A percentile compares a stretch with the other conserved stretches of the same genome.
Evolutionary conservation across 1,140 invertebrate species (phyloP).

Genomic region (Plectrocnemia conspersa): DNA sequence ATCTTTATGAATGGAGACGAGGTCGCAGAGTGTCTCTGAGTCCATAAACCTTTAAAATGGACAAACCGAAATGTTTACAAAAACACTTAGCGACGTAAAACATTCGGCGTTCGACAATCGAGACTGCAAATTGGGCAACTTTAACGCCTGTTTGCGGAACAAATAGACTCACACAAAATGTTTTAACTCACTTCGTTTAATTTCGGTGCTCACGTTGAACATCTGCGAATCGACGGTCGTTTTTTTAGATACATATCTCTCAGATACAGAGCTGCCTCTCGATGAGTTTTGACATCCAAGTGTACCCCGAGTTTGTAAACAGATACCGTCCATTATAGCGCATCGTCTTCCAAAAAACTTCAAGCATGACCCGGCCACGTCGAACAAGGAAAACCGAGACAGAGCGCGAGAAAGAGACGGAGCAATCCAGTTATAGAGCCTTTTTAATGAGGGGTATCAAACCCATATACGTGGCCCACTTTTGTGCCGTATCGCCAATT

Average conservation of each 20-base stretch:
- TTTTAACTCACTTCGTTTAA: neutral
- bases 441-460: too few relatives aligned
- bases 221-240: neutral
- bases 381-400: too few relatives aligned
- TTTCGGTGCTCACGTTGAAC: neutral
- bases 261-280: neutral
- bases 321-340: constrained; percentile 24
- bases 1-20: too few relatives aligned
- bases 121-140: constrained; percentile 35
- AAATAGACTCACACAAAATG: constrained; percentile 8
- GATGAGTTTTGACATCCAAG: neutral
- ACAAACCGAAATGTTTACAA: constrained; percentile 32
- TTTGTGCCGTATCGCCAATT: too few relatives aligned
- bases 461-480: too few relatives aligned
- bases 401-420: neutral
- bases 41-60: constrained; percentile 28
- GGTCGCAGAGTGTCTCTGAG: neutral
- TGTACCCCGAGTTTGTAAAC: constrained; percentile 16
- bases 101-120: constrained; percentile 23
- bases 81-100: constrained; percentile 27
- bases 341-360: neutral
- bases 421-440: neutral
- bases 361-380: too few relatives aligned
- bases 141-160: constrained; percentile 32
- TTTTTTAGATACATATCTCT: neutral